Conservation (phyloP, 2,888 invertebrate species). For the Seladonia tumulorum region DNA sequence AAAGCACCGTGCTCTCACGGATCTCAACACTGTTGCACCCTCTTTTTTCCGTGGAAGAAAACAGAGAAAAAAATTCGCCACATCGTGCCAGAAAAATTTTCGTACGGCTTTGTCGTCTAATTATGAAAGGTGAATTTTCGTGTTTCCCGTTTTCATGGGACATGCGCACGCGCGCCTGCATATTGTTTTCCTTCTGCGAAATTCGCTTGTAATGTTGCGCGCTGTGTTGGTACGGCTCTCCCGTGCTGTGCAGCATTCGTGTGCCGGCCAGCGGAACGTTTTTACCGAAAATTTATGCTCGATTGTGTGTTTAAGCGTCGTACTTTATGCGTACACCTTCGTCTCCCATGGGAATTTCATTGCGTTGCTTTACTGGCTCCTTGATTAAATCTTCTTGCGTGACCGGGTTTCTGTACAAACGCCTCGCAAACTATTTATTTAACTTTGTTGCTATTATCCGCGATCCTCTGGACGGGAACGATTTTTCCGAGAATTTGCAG, state of each 20-base stretch:
- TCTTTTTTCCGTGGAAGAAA: neutral
- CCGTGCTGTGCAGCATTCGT: neutral
- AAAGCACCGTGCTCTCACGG: neutral
- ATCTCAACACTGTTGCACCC: too few species aligned
- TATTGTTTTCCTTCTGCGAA: neutral
- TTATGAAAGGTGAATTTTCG: slow-evolving; percentile 33
- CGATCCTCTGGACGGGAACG: neutral
- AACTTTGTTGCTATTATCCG: neutral
- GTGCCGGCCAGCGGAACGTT: neutral
- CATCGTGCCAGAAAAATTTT: slow-evolving; percentile 31
- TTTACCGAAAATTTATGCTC: slow-evolving; percentile 21
- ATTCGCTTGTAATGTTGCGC: slow-evolving; percentile 20
- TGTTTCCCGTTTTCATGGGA: slow-evolving; percentile 18
- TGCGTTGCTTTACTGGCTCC: slow-evolving; percentile 4
- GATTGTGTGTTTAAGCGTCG: slow-evolving; percentile 5
- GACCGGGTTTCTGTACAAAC: neutral
- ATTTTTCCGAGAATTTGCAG: neutral
- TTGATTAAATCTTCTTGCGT: slow-evolving; percentile 40
- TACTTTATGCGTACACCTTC: neutral
- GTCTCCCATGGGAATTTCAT: slow-evolving; percentile 15
- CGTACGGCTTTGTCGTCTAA: slow-evolving; percentile 24
- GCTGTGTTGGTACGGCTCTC: neutral
- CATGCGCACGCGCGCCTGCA: neutral
- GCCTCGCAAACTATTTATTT: neutral
- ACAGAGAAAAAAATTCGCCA: neutral